Base-by-base conservation (phyloP, 1,140 invertebrate species). In the Anoplophora glabripennis region DNA sequence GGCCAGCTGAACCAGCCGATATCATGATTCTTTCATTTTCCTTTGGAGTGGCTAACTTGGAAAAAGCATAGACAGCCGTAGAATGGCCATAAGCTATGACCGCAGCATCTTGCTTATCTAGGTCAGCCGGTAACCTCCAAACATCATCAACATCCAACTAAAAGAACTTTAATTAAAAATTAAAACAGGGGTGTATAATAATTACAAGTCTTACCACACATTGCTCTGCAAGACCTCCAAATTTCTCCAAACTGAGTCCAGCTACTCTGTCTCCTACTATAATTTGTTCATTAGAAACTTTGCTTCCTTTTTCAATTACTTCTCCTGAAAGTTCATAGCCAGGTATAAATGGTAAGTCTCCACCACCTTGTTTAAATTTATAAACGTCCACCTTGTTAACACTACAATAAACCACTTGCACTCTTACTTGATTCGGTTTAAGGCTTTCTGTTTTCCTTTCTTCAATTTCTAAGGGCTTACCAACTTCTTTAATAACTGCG, bases 351-450 rank as follows among this genome's bases (percentile, higher is more conserved):
- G 80, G 80, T 45, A 77, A 61, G 15, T 69, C 66, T 4, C 76
- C 75, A 57, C 75, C 73, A 37, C 73, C 75, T 33, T 78, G 77
- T 54, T 66, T 59, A 66, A 73, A 77, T 48, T 75, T 76, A 51
- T 76, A 63, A 42, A 79, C 67, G 73, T 84, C 83, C 36, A 77
- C 74, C 35, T 78, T 78, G 71, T 84, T 84, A n/a, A 84, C 75
- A 44, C 81, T 82, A 65, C 79, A 80, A 40, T 77, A 78, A 63
- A 78, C 71, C 9, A 82, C 78, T 58, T 75, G 69, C 33, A 84
- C 73, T 28, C 79, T 66, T 2, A 77, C 75, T 67, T 74, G 45
- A 40, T 65, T 64, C 53, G 66, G 40, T 61, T 60, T 65, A 46
- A 56, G 79, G 72, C 78, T 80, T 54, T 40, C 38, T 44, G 56